phyloP scores from a whole-genome alignment of 2,113 vertebrate genomes.

The Dolichotis patagonum region DNA sequence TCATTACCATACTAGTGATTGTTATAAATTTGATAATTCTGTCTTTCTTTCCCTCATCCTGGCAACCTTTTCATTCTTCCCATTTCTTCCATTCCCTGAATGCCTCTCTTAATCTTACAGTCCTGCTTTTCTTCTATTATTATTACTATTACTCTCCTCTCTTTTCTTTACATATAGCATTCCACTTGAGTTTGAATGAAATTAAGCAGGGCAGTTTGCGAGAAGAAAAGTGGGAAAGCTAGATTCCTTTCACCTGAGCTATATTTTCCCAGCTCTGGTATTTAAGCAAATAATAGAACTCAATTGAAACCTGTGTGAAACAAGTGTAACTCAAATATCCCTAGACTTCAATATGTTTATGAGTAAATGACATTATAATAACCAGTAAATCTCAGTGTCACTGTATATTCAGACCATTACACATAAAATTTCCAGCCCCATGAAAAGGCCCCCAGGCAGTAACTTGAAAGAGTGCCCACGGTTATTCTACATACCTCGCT shows the following conservation, averaged over 20 bases:
- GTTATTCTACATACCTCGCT: neutral
- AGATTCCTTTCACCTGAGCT: neutral
- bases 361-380: neutral
- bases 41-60: neutral
- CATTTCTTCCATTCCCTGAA: neutral
- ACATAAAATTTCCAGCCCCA: neutral
- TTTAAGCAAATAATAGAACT: neutral
- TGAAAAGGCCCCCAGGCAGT: neutral
- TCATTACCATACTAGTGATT: neutral
- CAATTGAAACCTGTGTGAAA: neutral
- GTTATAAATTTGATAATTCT: neutral
- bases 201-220: neutral
- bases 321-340: neutral
- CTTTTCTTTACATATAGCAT: neutral
- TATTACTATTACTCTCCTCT: no score
- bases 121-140: neutral
- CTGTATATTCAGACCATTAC: neutral
- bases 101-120: neutral
- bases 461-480: neutral
- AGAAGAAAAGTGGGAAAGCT: neutral
- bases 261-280: neutral
- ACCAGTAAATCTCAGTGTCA: neutral
- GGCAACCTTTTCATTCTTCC: neutral
- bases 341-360: neutral
- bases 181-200: neutral